phyloP scores from a whole-genome alignment of 64 coral and sea anemone species.

The Montipora cactus region DNA sequence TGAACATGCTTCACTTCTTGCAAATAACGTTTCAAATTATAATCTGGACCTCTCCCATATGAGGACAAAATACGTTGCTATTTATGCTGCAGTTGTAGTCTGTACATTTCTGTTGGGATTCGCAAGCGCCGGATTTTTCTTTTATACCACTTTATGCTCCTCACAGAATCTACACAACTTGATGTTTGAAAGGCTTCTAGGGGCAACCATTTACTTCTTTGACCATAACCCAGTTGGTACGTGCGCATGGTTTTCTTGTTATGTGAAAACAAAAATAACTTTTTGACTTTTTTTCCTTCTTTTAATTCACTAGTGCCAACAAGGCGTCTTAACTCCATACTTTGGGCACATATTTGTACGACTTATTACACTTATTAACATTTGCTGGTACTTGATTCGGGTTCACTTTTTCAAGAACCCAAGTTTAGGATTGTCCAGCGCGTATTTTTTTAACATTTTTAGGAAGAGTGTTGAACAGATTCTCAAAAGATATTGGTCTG shows the following conservation, averaged over 20 bases:
- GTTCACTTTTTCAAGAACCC: too few species aligned
- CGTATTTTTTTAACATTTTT: neutral
- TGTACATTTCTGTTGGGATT: slow-evolving; percentile 55
- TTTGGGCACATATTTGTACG: too few species aligned
- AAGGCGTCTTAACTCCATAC: too few species aligned
- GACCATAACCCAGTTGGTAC: slow-evolving; percentile 96
- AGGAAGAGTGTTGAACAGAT: slow-evolving; percentile 89
- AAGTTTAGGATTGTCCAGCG: too few species aligned
- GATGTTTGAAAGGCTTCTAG: slow-evolving; percentile 86
- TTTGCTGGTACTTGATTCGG: too few species aligned
- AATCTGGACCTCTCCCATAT: neutral
- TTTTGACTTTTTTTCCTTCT: too few species aligned
- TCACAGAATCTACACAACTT: slow-evolving; percentile 88
- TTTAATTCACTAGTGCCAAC: too few species aligned
- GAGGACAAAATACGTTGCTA: slow-evolving; percentile 66
- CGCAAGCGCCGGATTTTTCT: neutral
- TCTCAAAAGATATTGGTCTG: slow-evolving; percentile 90
- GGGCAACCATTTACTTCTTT: slow-evolving; percentile 97
- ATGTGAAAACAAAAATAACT: too few species aligned
- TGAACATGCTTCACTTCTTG: slow-evolving; percentile 7
- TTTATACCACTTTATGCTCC: slow-evolving; percentile 56
- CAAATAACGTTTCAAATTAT: neutral
- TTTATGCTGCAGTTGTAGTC: slow-evolving; percentile 51
- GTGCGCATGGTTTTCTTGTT: too few species aligned
- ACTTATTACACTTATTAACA: too few species aligned